Base-by-base conservation (phyloP, 30 jellyfish, hydroid and myxozoan species). In the Calvadosia cruxmelitensis region DNA sequence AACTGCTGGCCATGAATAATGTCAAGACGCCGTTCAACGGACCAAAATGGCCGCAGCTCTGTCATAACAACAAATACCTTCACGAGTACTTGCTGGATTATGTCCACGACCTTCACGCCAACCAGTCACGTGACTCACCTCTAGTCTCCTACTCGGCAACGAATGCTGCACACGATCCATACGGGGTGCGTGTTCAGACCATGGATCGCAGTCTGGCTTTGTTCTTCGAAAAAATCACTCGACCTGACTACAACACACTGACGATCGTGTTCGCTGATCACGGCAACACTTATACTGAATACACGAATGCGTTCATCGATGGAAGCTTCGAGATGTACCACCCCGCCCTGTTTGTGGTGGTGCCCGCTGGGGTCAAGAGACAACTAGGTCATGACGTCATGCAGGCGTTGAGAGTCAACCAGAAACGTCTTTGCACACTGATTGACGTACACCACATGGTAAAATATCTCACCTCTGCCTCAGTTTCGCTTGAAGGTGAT, bases 301-400 rank as follows among this genome's bases (percentile, higher is more conserved):
- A 66, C 35, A 81, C 87, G 27, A 78, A 84, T 36, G 67, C 76
- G 3, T 81, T 78, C 63, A 31, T 75, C 69, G 96, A 85, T 33
- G 96, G 96, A 3, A 83, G 96, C 2, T 85, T 49, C 66, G 96
- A 85, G 49, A 80, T 80, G 94, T 70, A 50, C 48, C 94, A 87
- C 64, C 97, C 97, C 0, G 69, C 93, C 7, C 49, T 87, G 50
- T 87, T 87, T 67, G 72, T 87, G 93, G 48, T 87, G 3, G 49
- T 87, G 24, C 94, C 97, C 2, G 68, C 63, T 12, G 78, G 77
- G 0, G 94, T 87, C 20, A 62, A 51, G 25, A 23, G 72, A 26
- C 36, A 57, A 48, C 68, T 87, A 1, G 97, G 94, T 12, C 50
- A 57, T 25, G 78, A 77, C 25, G 81, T 52, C 26, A 51, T 87